phyloP scores from a whole-genome alignment of 2,797 vertebrate genomes.

The Ispidina picta region DNA sequence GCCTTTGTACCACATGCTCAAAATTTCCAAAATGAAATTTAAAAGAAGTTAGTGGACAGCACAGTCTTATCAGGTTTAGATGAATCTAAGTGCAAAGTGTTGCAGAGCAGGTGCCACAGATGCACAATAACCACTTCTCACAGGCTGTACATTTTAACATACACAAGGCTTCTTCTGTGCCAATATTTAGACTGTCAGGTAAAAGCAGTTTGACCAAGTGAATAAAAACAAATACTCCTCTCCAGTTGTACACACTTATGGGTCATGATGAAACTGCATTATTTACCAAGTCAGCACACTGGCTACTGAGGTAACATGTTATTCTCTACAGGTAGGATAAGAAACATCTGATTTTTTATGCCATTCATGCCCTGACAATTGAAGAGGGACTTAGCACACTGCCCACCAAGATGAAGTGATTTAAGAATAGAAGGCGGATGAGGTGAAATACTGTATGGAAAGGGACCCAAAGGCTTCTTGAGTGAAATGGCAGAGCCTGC shows the following conservation, averaged over 20 bases:
- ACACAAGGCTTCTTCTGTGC: neutral
- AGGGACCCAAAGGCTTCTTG: neutral
- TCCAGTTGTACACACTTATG: neutral
- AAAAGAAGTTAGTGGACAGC: constrained; percentile 2
- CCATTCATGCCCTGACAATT: neutral
- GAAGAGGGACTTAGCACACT: neutral
- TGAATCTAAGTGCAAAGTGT: constrained; percentile 22
- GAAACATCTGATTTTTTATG: neutral
- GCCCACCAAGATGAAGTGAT: neutral
- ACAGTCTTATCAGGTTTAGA: constrained; percentile 13
- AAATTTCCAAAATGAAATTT: constrained; percentile 67
- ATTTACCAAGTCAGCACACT: neutral
- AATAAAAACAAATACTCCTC: neutral
- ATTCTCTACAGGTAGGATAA: neutral
- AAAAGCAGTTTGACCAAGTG: constrained; percentile 5
- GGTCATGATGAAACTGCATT: neutral
- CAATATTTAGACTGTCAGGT: neutral
- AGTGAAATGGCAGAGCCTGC: neutral
- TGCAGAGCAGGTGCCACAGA: constrained; percentile 17
- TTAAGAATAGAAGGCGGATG: neutral
- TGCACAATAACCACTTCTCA: constrained; percentile 29
- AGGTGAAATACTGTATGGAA: neutral
- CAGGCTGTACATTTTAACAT: constrained; percentile 1
- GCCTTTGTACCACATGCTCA: constrained; percentile 39
- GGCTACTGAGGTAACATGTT: neutral